These are phyloP conservation scores for Sphenopsis melanotis DNA, from an alignment of 2,797 vertebrate species.

Conservation along the genomic window DNA sequence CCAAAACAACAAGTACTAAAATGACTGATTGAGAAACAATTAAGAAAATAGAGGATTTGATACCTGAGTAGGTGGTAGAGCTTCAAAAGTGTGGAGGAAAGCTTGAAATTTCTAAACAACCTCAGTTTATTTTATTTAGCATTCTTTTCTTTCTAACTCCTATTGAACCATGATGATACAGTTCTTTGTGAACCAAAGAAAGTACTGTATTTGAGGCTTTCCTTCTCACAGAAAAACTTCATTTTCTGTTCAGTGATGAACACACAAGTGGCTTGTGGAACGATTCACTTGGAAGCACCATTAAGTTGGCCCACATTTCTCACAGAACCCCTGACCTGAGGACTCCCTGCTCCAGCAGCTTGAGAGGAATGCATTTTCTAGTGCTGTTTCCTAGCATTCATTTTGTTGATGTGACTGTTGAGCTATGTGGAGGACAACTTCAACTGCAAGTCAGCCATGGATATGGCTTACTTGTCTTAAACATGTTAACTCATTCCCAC, in stretches of 20 bases:
- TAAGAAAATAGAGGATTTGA: background rate
- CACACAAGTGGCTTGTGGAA: background rate
- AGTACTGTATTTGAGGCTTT: background rate
- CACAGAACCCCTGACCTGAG: background rate
- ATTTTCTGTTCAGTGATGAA: background rate
- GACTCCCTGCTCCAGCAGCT: background rate
- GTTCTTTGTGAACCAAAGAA: background rate
- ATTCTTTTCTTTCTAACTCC: background rate
- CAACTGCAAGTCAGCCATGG: background rate
- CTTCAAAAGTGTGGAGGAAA: background rate
- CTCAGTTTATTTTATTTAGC: background rate
- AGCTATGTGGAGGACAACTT: slow-evolving; percentile 24
- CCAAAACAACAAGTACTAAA: background rate
- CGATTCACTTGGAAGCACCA: background rate
- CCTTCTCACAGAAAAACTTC: background rate
- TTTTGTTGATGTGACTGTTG: background rate
- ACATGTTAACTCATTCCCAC: slow-evolving; percentile 38
- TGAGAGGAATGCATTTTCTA: slow-evolving; percentile 23
- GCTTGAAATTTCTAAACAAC: background rate
- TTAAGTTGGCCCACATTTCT: background rate
- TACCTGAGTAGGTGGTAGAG: background rate
- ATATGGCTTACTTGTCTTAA: slow-evolving; percentile 9
- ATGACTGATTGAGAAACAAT: background rate
- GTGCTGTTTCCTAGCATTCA: background rate
- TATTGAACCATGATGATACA: background rate